A percentile compares a stretch with the other conserved stretches of the same genome.
phyloP scores from a whole-genome alignment of 2,797 vertebrate species.

The Bufotes viridis region DNA sequence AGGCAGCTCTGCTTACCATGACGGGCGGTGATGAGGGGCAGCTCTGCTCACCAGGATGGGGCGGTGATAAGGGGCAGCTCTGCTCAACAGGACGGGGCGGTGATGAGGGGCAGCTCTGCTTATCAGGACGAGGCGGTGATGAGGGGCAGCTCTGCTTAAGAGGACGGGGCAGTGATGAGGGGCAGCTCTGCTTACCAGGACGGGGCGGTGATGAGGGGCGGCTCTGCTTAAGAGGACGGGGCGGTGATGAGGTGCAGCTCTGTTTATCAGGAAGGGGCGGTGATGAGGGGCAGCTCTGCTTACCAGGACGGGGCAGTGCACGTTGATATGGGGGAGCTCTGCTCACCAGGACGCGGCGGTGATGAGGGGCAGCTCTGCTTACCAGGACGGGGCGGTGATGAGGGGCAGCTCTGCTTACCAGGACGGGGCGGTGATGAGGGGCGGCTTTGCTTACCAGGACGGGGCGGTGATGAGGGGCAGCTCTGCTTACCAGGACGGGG shows the following conservation, averaged over 20 bases:
- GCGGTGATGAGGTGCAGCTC: too few relatives aligned
- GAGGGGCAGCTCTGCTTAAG: too few relatives aligned
- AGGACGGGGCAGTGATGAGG: conserved; percentile 97
- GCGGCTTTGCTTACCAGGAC: conserved; percentile 96
- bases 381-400: conserved; percentile 98
- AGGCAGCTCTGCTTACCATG: too few relatives aligned
- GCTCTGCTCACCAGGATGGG: conserved; percentile 96
- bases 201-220: conserved; percentile 95
- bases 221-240: conserved; percentile 96
- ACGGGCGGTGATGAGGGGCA: conserved; percentile 99
- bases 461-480: too few relatives aligned
- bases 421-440: conserved; percentile 96
- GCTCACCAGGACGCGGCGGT: conserved; percentile 95
- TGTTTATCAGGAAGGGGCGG: conserved; percentile 94
- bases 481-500: conserved; percentile 95
- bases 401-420: too few relatives aligned
- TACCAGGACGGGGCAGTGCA: conserved; percentile 97
- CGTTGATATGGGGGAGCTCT: conserved; percentile 96
- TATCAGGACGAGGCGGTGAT: conserved; percentile 97
- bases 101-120: too few relatives aligned
- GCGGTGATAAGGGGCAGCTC: too few relatives aligned
- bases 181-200: conserved; percentile 95
- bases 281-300: too few relatives aligned
- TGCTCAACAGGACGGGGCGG: conserved; percentile 94
- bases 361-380: too few relatives aligned